A percentile compares a stretch with the other conserved stretches of the same genome.
These are phyloP conservation scores for Hemitrygon akajei DNA, from an alignment of 2,797 vertebrate genomes.

Conservation along the genomic window DNA sequence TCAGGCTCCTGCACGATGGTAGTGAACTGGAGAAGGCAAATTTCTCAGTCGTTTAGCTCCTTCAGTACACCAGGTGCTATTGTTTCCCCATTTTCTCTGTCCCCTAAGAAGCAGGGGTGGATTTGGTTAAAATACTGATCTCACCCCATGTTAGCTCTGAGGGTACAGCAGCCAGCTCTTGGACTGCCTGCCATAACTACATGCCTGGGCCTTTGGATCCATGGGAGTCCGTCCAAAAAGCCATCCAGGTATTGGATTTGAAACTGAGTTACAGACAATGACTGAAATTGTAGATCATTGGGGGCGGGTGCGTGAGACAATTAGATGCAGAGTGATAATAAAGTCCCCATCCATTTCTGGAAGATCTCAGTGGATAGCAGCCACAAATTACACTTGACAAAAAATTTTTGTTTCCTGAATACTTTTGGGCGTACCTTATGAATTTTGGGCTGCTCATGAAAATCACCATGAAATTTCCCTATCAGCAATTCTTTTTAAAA, in stretches of 20 bases:
- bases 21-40: no score
- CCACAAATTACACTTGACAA: background rate
- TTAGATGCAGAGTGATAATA: no score
- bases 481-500: no score
- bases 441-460: no score
- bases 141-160: background rate
- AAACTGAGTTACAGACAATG: background rate
- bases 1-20: no score
- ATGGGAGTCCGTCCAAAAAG: background rate
- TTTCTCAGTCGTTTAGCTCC: background rate
- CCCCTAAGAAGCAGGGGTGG: background rate
- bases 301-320: background rate
- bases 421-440: no score
- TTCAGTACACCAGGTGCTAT: background rate
- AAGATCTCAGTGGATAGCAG: background rate
- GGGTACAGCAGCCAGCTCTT: background rate
- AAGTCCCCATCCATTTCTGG: background rate
- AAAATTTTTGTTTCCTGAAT: no score
- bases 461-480: no score
- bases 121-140: background rate
- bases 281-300: background rate
- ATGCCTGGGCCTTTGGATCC: background rate
- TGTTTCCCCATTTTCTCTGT: background rate
- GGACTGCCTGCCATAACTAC: background rate
- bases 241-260: background rate